Evolutionary conservation across 2,888 invertebrate species (phyloP), one percentile per base, ranked within the genome.

Genomic region (Drosophila neotestacea): DNA sequence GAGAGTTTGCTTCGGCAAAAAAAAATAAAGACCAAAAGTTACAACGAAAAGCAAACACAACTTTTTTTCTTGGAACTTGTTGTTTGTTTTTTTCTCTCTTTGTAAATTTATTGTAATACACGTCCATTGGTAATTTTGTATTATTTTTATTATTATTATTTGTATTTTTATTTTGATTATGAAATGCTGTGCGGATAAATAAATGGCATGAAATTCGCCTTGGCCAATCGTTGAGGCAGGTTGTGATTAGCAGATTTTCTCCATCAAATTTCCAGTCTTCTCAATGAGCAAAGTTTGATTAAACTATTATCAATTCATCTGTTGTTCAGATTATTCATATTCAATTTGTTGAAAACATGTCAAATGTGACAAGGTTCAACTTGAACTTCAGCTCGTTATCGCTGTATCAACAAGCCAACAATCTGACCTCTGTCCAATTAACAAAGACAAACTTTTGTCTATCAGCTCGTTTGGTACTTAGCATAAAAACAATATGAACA

Each of bases 51-150:
- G 41, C 54, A 22, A 42, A 42, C 32, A 42, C 47, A 58, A 55
- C 7, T 65, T 55, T 66, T 32, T 67, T 62, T 36, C 36, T 63
- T 22, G 34, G 41, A 30, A 38, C 30, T 52, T 16, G 46, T 52
- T 66, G 39, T 47, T 66, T 30, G 54, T 42, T 42, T 48, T 69
- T 59, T 46, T 39, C 46, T n/a, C 44, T 39, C 46, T 66, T 65
- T 58, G 68, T 59, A 75, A 85, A 80, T 86, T 81, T 85, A 84
- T 85, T 83, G 72, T 84, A 76, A 86, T 86, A 79, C 67, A 70
- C 81, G 87, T 78, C 75, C 85, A 86, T 86, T 81, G 81, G 89
- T 85, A 88, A 88, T 88, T 85, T 84, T 47, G 71, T 88, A 75
- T 80, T 68, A 80, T 85, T 74, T 78, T 44, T 48, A 38, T 46